Base-by-base conservation (phyloP, 64 coral and sea anemone genomes). In the Anthopleura sola region DNA sequence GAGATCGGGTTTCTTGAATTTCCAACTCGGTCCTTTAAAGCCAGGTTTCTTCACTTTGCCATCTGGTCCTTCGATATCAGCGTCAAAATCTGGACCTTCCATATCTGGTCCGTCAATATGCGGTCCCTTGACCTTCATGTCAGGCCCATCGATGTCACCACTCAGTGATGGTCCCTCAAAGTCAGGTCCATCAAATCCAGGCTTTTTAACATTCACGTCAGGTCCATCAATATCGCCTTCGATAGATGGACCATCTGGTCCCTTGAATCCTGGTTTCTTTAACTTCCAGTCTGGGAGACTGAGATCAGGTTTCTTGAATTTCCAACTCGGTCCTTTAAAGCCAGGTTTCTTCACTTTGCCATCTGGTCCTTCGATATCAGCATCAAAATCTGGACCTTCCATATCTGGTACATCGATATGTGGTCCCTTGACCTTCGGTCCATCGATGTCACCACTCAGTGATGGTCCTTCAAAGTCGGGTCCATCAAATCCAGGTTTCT, bases 1-100 rank as follows among this genome's bases (percentile, higher is more conserved):
- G 18, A 82, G 15, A 49, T 82, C 80, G 4, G 80, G 80, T 82
- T 55, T 55, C 80, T 82, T 82, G 14, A 82, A 82, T 82, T 82
- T 82, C 80, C 80, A 82, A 37, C 80, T 82, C 12, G 80, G 23
- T 23, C 80, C 80, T 82, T 82, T 82, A 20, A 48, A 82, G 12
- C 80, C 50, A 16, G 80, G 50, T 48, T 44, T 44, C 14, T 82
- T 55, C 1, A 53, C 80, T 24, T 82, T 55, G 19, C 40, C 80
- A 82, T 82, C 46, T 2, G 80, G 44, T 39, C 36, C 36, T 12
- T 82, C 80, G n/a, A 82, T 82, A 44, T 53, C 80, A 28, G 40
- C 80, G 51, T 82, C 80, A 46, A 82, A 16, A 82, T 55, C 80
- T 82, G 31, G 50, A 49, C 31, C 40, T 23, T 82, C 80, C 37